Evolutionary conservation across 2,113 vertebrate genomes (phyloP).

Genomic region (Marcusenius ussheri): DNA sequence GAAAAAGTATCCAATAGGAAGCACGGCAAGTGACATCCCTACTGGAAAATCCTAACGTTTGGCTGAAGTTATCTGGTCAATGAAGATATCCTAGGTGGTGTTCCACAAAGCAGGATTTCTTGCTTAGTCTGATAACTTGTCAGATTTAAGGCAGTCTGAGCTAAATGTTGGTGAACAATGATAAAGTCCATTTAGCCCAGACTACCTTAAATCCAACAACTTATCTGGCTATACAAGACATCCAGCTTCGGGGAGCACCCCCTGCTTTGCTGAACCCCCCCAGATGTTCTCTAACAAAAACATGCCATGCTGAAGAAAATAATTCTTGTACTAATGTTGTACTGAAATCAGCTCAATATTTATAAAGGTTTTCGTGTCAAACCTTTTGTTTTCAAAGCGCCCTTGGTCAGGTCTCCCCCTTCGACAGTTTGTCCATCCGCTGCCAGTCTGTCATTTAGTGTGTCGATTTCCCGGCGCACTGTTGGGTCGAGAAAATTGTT

Average conservation of each 20-base stretch:
- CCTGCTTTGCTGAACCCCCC: background rate
- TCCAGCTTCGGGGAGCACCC: background rate
- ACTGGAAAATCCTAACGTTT: background rate
- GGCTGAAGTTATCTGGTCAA: background rate
- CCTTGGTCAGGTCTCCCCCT: conserved; percentile 87
- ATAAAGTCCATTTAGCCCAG: background rate
- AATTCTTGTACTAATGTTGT: background rate
- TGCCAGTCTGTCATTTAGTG: conserved; percentile 86
- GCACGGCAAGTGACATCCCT: background rate
- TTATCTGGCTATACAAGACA: background rate
- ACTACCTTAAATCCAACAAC: background rate
- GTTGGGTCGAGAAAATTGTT: conserved; percentile 38
- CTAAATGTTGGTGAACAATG: background rate
- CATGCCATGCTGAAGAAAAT: background rate
- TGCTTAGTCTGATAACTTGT: background rate
- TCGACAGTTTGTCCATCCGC: conserved; percentile 87
- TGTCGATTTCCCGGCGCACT: conserved; percentile 95
- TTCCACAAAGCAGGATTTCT: background rate
- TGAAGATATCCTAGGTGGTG: background rate
- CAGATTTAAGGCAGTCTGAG: background rate
- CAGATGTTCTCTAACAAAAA: background rate
- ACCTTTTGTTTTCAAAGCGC: conserved; percentile 96
- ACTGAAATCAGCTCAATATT: background rate
- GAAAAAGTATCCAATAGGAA: background rate
- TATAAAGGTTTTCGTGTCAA: background rate